Percentiles rank a stretch among this genome's conserved stretches.
These are phyloP conservation scores for Taeniopygia guttata DNA, from an alignment of 2,797 vertebrate species.

Conservation along the genomic window DNA sequence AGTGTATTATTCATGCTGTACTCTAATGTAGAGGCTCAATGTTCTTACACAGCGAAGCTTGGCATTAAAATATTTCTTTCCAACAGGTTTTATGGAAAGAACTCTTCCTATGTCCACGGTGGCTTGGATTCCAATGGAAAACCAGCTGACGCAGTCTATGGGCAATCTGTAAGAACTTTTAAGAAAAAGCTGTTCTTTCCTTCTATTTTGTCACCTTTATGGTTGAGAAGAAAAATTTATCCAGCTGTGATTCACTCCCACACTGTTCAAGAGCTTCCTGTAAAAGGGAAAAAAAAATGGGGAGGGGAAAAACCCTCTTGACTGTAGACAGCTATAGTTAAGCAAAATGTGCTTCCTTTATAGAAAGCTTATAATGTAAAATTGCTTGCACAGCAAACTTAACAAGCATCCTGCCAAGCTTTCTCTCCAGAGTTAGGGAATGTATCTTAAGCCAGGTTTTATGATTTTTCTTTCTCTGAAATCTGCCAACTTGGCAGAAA, in stretches of 20 bases:
- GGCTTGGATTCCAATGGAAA: conserved; percentile 95
- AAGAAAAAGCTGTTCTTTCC: not conserved
- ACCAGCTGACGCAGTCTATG: conserved; percentile 91
- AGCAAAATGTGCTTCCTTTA: not conserved
- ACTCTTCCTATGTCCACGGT: conserved; percentile 96
- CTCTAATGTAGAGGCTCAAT: not conserved
- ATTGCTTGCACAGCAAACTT: not conserved
- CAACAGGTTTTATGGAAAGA: conserved; percentile 96
- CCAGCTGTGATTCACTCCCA: not conserved
- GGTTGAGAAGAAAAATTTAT: not conserved
- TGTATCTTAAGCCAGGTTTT: not conserved
- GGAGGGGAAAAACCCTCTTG: not conserved
- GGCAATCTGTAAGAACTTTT: conserved; percentile 86
- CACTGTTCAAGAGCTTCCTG: not conserved
- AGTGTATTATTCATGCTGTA: not conserved
- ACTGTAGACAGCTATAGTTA: not conserved
- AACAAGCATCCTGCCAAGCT: not conserved
- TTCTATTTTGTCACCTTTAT: not conserved
- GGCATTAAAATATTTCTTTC: not conserved
- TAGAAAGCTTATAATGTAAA: not conserved
- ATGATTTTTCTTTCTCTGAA: not conserved
- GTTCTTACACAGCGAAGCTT: not conserved
- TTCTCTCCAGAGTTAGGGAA: not conserved
- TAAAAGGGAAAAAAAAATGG: not conserved
- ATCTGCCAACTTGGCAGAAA: not conserved